Evolutionary conservation across 2,113 vertebrate species (phyloP).

Genomic region (Dasyurus viverrinus): DNA sequence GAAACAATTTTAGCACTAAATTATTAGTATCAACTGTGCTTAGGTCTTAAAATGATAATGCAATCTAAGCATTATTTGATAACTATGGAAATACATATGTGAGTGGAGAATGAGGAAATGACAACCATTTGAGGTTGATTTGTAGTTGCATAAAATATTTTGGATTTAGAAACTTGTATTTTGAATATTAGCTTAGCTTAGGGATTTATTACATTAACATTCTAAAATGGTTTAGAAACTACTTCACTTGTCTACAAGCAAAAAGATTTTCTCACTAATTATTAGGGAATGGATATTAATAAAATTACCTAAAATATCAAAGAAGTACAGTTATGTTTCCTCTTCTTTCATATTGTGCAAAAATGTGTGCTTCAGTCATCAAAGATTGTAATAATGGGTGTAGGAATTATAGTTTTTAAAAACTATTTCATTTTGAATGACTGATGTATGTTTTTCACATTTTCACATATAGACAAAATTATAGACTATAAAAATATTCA

Average conservation of each 20-base stretch:
- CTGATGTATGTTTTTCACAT: background rate
- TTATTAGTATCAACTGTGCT: background rate
- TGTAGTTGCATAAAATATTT: slow-evolving; percentile 27
- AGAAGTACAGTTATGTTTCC: background rate
- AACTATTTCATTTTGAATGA: background rate
- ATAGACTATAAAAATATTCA: background rate
- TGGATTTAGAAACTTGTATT: slow-evolving; percentile 11
- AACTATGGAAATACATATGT: background rate
- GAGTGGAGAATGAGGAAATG: background rate
- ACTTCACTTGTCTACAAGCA: slow-evolving; percentile 11
- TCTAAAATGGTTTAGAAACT: slow-evolving; percentile 5
- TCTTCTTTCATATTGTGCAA: background rate
- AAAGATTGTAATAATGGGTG: background rate
- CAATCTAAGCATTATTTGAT: background rate
- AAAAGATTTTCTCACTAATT: slow-evolving; percentile 22
- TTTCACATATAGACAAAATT: background rate
- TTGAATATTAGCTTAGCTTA: background rate
- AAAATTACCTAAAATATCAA: slow-evolving; percentile 36
- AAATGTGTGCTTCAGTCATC: background rate
- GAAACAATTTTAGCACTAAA: slow-evolving; percentile 27
- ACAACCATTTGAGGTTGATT: background rate
- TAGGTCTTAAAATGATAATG: slow-evolving; percentile 37
- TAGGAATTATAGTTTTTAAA: background rate
- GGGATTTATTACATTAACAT: slow-evolving; percentile 1
- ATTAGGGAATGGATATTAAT: slow-evolving; percentile 1